A percentile compares a stretch with the other conserved stretches of the same genome.
These are phyloP conservation scores for Pomatorhinus ruficollis DNA, from an alignment of 2,113 vertebrate genomes.

Conservation along the genomic window DNA sequence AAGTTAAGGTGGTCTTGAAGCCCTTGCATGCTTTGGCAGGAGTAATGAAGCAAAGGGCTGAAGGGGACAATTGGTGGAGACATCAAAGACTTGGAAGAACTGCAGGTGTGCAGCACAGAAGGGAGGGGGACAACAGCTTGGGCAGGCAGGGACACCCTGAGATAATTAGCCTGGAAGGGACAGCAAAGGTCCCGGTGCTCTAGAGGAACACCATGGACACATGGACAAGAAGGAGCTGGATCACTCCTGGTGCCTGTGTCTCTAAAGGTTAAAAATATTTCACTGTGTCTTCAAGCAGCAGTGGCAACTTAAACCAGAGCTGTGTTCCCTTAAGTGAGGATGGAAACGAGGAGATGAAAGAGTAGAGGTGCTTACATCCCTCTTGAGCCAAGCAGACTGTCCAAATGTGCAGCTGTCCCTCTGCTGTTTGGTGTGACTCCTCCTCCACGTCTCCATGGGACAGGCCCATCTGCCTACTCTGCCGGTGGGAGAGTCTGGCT, in stretches of 20 bases:
- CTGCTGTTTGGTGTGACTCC: not conserved
- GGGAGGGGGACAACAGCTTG: not conserved
- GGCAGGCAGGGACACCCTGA: not conserved
- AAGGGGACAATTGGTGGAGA: not conserved
- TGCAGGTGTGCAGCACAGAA: not conserved
- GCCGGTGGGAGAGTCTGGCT: not conserved
- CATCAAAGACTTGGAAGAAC: not conserved
- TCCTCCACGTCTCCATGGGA: fast-evolving
- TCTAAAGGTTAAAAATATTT: not conserved
- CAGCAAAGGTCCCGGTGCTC: not conserved
- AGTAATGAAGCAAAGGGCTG: not conserved
- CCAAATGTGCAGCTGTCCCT: not conserved
- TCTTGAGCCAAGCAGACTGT: not conserved
- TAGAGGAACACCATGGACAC: not conserved
- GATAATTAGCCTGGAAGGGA: not conserved
- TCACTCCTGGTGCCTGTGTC: not conserved
- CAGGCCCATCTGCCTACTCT: not conserved
- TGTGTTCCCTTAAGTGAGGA: not conserved
- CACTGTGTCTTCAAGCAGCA: not conserved
- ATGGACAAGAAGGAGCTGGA: not conserved
- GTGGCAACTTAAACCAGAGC: not conserved
- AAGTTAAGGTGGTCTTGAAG: not conserved
- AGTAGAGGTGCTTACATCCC: not conserved
- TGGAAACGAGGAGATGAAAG: not conserved
- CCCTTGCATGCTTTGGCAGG: not conserved